Base-by-base conservation (phyloP, 2,797 vertebrate species). In the Garrulus glandarius region DNA sequence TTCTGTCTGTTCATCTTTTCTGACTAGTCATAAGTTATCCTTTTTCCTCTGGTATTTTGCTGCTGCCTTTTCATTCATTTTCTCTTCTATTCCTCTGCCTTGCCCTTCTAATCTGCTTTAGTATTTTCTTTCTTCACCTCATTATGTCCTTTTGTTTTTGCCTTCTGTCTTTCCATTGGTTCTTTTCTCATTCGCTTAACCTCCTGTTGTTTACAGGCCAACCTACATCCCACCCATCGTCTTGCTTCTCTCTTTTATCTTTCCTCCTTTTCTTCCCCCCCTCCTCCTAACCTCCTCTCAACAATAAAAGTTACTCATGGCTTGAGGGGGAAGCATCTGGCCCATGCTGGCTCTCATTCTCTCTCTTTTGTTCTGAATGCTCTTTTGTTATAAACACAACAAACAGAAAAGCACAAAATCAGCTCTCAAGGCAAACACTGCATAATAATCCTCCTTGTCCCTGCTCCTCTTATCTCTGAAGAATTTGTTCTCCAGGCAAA, bases 351-450 rank as follows among this genome's bases (percentile, higher is more conserved):
- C 59, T 92, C 82, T 92, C 59, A 53, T 93, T 93, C 70, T 86
- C 74, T 87, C 60, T 55, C 79, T 43, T 95, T 95, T 96, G 96
- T 94, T 93, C 83, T 95, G 83, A 96, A 91, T 86, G 81, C 50
- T 71, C 92, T 90, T 92, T 96, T 96, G 95, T 96, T 97, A 26
- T 39, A 89, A 96, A 79, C 49, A 93, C 89, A 94, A 90, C 85
- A 95, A 95, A 84, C 69, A 93, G 70, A 69, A 89, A 93, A 90
- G 39, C 69, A 93, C 82, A 92, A 95, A 96, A 92, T 86, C 76
- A 70, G 90, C 74, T 91, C 89, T 87, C 77, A 92, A 94, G 89
- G 93, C 94, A 88, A 96, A 86, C 65, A 69, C 72, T 85, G 80
- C 39, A 78, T 88, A 95, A 94, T 92, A 80, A 84, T 84, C 55